Conservation (phyloP, 2,888 invertebrate species). For the Ochropleura plecta region DNA sequence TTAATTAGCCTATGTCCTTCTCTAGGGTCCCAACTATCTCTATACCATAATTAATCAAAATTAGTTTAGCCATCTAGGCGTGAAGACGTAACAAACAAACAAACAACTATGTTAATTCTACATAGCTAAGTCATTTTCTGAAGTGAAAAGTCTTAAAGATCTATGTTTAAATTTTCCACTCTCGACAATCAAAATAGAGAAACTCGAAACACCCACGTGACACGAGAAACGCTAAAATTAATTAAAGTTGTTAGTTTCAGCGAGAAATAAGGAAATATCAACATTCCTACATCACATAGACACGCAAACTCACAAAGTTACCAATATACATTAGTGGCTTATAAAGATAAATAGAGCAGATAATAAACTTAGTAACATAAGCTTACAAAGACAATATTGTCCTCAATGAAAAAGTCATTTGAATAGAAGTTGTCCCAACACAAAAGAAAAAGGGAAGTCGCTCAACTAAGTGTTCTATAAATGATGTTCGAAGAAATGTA, state of each 20-base stretch:
- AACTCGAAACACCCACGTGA: constrained; percentile 57
- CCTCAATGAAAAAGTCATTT: constrained; percentile 61
- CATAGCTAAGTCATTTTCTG: neutral
- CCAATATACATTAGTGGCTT: constrained; percentile 37
- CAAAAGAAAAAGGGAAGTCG: constrained; percentile 72
- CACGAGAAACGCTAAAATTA: constrained; percentile 73
- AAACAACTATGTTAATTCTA: neutral
- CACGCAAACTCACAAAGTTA: constrained; percentile 30
- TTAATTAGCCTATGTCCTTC: no score
- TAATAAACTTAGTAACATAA: constrained; percentile 40
- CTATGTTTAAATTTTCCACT: constrained; percentile 29
- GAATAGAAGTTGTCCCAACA: constrained; percentile 65
- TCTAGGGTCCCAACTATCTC: no score
- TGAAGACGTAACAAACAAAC: no score
- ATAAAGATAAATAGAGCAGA: constrained; percentile 29
- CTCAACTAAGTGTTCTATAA: constrained; percentile 71
- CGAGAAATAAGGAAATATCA: constrained; percentile 69
- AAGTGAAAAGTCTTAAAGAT: constrained; percentile 1
- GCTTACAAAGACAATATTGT: constrained; percentile 39
- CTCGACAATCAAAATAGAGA: constrained; percentile 39
- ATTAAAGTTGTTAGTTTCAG: constrained; percentile 75
- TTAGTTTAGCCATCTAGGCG: no score
- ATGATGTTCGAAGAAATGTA: constrained; percentile 83
- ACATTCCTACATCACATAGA: constrained; percentile 61
- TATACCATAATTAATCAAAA: no score